Base-by-base conservation (phyloP, 1,140 invertebrate species). In the Aphis craccivora region DNA sequence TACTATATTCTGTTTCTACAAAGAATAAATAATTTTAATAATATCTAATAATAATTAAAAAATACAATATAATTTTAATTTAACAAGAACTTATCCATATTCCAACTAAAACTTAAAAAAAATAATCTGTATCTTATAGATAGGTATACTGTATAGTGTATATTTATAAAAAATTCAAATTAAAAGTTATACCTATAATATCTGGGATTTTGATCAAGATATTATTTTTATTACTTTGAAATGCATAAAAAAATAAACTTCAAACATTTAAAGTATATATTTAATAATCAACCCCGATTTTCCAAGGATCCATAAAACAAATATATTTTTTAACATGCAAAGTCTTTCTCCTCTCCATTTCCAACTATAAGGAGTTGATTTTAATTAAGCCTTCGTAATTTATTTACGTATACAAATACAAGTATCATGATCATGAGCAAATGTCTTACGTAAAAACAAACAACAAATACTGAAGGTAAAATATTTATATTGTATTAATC, bases 401-500 rank as follows among this genome's bases (percentile, higher is more conserved):
- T 89, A 14, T 55, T 37, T 55, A 55, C 23, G 87, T 48, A 87
- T 45, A 22, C 23, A 37, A 83, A 83, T 83, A 40, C 43, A 22
- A 35, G 37, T 37, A 89, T 88, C 35, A 89, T 89, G 48, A 53
- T 37, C 53, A 89, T 53, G 87, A 89, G 40, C 37, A 55, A 89
- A 55, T 25, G 53, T 40, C 48, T 89, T 53, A 53, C n/a, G 51
- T 53, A 55, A 55, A 37, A 48, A 88, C 45, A n/a, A 87, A 87
- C 23, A 88, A 53, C n/a, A 55, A 55, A 37, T 88, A 18, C 53
- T 37, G n/a, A 89, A 53, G n/a, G 48, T 35, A 53, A 53, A 53
- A 53, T 89, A 53, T 89, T 89, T 89, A 89, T 87, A 48, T 89
- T 53, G 87, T 89, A 89, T 53, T 53, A 37, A 53, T 53, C 40